Base-by-base conservation (phyloP, 2,888 invertebrate genomes). In the Automeris io region DNA sequence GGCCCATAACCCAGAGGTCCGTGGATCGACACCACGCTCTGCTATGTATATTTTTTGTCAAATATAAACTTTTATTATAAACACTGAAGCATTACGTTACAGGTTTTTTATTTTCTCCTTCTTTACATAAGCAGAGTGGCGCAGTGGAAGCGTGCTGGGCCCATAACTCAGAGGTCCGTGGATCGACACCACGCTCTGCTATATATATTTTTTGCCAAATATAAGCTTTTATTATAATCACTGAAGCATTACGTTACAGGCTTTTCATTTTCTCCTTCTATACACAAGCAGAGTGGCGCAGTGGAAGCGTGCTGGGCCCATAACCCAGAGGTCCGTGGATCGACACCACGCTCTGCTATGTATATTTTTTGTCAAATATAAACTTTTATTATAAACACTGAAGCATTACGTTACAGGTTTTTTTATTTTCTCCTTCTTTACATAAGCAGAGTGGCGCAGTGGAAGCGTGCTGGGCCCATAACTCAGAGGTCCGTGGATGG, bases 401-500 rank as follows among this genome's bases (percentile, higher is more conserved):
- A 8, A 4, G n/a, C 3, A 2, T 23, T 2, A 8, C 2, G 3
- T 11, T 4, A 11, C 7, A n/a, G 25, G 9, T 2, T n/a, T 9
- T 6, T 7, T n/a, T n/a, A 16, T 24, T 34, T 22, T 2, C 3
- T 12, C 3, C 13, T 25, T 4, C 13, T 1, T 3, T 18, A 19
- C n/a, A 22, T 26, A 41, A 91, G 92, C 91, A 92, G 91, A 92
- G 91, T 92, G 91, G 91, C 91, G 92, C 92, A 92, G 91, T 91
- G 91, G 91, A 92, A 91, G 91, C 91, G 91, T 92, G 91, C 91
- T 92, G 91, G 91, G 91, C 91, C 91, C 91, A 92, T 92, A 92
- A 92, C 92, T 93, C 93, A 94, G 93, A 94, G 93, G 92, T 94
- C 93, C 93, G 94, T 93, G 91, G 92, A 93, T 92, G 92, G 93